Evolutionary conservation across 2,797 vertebrate genomes (phyloP), one percentile per base, ranked within the genome.

Genomic region (Sphenopsis melanotis): DNA sequence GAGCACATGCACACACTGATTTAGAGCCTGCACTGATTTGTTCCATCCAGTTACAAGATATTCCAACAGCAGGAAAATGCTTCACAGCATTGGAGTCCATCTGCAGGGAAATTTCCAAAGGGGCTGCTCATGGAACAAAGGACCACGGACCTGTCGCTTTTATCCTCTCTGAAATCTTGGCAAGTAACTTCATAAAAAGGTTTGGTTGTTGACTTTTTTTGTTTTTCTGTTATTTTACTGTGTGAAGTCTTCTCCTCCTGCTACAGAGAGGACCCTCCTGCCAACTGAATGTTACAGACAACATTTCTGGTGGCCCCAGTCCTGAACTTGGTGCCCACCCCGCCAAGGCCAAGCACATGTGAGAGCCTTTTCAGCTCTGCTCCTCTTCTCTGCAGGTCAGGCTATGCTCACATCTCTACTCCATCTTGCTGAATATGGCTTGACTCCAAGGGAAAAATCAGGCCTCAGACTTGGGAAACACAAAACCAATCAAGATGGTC

Each of bases 261-360:
- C 27, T 76, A 68, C 59, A 74, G 50, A 61, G 56, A 59, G 29
- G n/a, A 32, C 39, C 22, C 34, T 64, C 20, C 53, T 63, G 49
- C 12, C 68, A 46, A 32, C 34, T 21, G 68, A 63, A 23, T 16
- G 34, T 32, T 47, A 37, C 7, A 70, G n/a, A 88, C 26, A 59
- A 61, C 27, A 53, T n/a, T 22, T 24, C 23, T 6, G 0, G 22
- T 13, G 60, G 11, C 42, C 26, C 37, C 5, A 10, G 0, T 55
- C 37, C 74, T 82, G 57, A 78, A 1, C 22, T 16, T 26, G 22
- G 50, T 82, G 71, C 56, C 55, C 23, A 15, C 26, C 50, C 79
- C 69, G 42, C 20, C 59, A 71, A 64, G 70, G 61, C 42, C 46
- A 64, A 61, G 41, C 21, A 61, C 0, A 1, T 7, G 13, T 3